Percentiles rank a stretch among this genome's conserved stretches.
Conservation (phyloP, 2,113 vertebrate species). For the Burhinus oedicnemus region DNA sequence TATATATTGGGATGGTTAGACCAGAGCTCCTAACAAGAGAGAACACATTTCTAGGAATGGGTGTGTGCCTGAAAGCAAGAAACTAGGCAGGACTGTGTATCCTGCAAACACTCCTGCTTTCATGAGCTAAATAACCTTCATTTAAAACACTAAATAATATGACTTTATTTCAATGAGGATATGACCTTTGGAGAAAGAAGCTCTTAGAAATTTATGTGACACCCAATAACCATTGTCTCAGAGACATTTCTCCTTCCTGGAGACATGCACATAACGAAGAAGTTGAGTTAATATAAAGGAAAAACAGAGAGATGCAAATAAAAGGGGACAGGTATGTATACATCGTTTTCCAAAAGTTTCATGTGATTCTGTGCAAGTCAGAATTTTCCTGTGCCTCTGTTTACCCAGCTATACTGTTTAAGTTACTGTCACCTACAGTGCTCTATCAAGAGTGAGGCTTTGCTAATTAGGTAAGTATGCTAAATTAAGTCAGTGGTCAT, state of each 20-base stretch:
- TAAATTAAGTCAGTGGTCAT: background rate
- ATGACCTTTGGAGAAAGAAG: background rate
- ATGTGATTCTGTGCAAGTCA: background rate
- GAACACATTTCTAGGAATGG: slow-evolving; percentile 59
- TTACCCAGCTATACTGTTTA: background rate
- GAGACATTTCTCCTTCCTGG: background rate
- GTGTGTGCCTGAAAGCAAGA: slow-evolving; percentile 28
- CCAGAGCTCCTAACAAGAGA: slow-evolving; percentile 25
- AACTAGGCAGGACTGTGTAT: background rate
- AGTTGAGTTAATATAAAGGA: background rate
- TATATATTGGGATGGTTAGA: slow-evolving; percentile 8
- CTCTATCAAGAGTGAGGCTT: background rate
- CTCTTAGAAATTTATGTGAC: background rate
- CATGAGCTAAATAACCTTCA: background rate
- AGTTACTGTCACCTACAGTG: background rate
- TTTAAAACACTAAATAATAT: background rate
- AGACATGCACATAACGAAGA: background rate
- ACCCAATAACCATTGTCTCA: background rate
- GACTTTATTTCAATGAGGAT: background rate
- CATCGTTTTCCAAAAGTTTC: background rate
- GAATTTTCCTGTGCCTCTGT: background rate
- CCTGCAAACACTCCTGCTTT: slow-evolving; percentile 9
- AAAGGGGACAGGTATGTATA: background rate
- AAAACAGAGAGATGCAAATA: background rate
- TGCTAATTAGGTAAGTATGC: background rate